Base-by-base conservation (phyloP, 2,113 vertebrate genomes). In the Dunckerocampus dactyliophorus region DNA sequence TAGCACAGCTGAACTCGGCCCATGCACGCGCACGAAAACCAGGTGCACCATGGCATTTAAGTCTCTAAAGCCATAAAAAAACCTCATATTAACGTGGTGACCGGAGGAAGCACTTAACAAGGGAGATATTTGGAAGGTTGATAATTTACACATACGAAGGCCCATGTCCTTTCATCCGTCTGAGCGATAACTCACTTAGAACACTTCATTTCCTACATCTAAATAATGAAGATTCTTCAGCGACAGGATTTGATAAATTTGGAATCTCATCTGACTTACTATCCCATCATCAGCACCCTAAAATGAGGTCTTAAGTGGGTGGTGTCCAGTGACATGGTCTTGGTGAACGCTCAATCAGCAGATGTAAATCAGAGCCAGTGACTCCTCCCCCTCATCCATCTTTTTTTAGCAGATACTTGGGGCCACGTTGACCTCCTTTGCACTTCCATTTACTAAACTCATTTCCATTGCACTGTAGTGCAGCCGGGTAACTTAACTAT, bases 351-450 rank as follows among this genome's bases (percentile, higher is more conserved):
- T 88, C 82, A 79, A 84, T 86, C 78, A 79, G 79, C 69, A 77
- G 80, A 87, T 88, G 84, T 75, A 87, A 87, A 87, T 85, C 68
- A 74, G 72, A 69, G 28, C 31, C 42, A 52, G 45, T 59, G 67
- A 81, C 72, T 74, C 80, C 74, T 34, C 79, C 87, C 63, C 62
- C 78, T 81, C 83, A 86, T 87, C 79, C 74, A 78, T 88, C 85
- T 86, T 65, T 85, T 65, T 82, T 65, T 20, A 52, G 51, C 50
- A 62, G 47, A 74, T 47, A 69, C 45, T 77, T 16, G 14, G 67
- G 72, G 65, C 57, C 48, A 52, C 59, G 65, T 54, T 67, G 66
- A 87, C 69, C 85, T 66, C 52, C 12, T 75, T 71, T 66, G 43
- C 63, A 70, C 77, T 66, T 74, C 59, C 53, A 72, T 75, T 65